Conservation (phyloP, 2,797 vertebrate genomes). For the Chaunax sp. region DNA sequence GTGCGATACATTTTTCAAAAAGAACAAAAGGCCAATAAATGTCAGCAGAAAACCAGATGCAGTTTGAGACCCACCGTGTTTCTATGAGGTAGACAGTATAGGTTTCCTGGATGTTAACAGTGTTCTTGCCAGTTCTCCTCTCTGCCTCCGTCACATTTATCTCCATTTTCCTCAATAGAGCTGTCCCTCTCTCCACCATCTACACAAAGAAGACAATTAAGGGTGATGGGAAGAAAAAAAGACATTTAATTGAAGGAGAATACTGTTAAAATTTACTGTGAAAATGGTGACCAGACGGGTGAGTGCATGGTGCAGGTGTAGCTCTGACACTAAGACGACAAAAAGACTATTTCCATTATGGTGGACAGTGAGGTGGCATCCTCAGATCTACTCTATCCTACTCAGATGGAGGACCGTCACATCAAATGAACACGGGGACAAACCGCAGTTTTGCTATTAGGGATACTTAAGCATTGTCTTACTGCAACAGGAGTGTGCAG, state of each 20-base stretch:
- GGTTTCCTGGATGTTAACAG: slow-evolving; percentile 96
- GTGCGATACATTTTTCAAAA: not conserved
- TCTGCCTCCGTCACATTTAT: slow-evolving; percentile 95
- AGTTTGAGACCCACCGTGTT: slow-evolving; percentile 84
- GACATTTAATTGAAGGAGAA: no score
- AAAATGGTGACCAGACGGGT: not conserved
- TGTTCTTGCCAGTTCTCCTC: slow-evolving; percentile 95
- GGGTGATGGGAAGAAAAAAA: not conserved
- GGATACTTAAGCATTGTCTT: no score
- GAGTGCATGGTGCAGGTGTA: not conserved
- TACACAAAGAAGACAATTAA: slow-evolving; percentile 32
- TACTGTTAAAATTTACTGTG: no score
- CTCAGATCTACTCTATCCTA: no score
- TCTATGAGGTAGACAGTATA: slow-evolving; percentile 98
- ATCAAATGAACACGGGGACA: not conserved
- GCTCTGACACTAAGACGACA: no score
- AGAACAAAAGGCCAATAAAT: not conserved
- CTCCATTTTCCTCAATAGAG: slow-evolving; percentile 91
- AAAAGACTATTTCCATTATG: no score
- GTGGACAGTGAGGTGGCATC: no score
- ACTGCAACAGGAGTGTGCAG: slow-evolving; percentile 18
- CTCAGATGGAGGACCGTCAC: no score
- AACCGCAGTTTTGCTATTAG: not conserved
- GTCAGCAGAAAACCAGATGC: not conserved
- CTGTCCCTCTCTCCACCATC: slow-evolving; percentile 87